Evolutionary conservation across 2,113 vertebrate genomes (phyloP), one percentile per base, ranked within the genome.

Genomic region (Ibidorhyncha struthersii): DNA sequence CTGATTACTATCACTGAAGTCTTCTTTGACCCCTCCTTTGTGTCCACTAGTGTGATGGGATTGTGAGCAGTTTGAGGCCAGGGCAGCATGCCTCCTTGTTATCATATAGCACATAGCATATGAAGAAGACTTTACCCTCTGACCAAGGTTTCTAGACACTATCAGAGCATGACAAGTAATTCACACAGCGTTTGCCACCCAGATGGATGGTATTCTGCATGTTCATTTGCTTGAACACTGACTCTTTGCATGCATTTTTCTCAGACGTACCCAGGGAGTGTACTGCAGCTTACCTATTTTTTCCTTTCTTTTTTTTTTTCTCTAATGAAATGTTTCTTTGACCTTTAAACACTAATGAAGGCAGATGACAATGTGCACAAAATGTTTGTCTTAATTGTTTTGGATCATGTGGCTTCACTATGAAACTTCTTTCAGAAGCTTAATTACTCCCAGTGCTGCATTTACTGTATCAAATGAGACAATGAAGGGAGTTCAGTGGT

Each of bases 351-450:
- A 96, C 74, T 96, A 96, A 94, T 74, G 72, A 96, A 95, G 70
- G 80, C 61, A 97, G 91, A 90, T 84, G 92, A 98, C 91, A 97
- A 95, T 87, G 82, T 95, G 72, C 77, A 97, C 79, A 97, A 97
- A 97, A 97, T 96, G 86, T 97, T 97, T 94, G 82, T 73, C 86
- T 94, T 97, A 97, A 97, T 97, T 98, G 80, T 97, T 98, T 97
- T 85, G 95, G 95, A 87, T 93, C 96, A 96, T 95, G 76, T 81
- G 96, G 47, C 82, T 96, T 98, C 81, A 83, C 91, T 93, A 87
- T 76, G 87, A 96, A 97, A 96, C 94, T 92, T 95, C 58, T 81
- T 89, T 94, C 93, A 96, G 87, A 81, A 90, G 47, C 80, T 95
- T 98, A 97, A 98, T 98, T 98, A 97, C 93, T 95, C 97, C 92